These are phyloP conservation scores for Erpetoichthys calabaricus DNA, from an alignment of 2,797 vertebrate genomes.

Conservation along the genomic window DNA sequence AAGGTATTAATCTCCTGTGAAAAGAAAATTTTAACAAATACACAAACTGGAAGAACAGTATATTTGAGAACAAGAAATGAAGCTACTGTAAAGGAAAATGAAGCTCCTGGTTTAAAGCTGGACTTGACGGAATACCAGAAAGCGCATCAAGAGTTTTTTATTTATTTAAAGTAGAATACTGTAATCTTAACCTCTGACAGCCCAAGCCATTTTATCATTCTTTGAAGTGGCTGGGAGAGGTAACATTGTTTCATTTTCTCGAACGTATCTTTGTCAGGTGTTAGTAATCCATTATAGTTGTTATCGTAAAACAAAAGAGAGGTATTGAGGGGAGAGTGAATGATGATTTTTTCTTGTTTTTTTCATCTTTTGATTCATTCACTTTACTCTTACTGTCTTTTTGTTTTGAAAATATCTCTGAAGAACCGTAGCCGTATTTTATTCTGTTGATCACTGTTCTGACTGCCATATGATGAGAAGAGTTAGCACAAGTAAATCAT, in stretches of 20 bases:
- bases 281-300: conserved; percentile 28
- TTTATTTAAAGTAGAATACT: conserved; percentile 72
- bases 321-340: conserved; percentile 17
- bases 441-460: conserved; percentile 18
- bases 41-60: conserved; percentile 35
- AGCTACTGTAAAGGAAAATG: conserved; percentile 36
- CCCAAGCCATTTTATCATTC: conserved; percentile 25
- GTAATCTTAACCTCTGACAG: conserved; percentile 47
- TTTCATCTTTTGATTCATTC: conserved; percentile 35
- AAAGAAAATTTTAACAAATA: conserved; percentile 25
- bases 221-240: conserved; percentile 22
- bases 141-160: conserved; percentile 71
- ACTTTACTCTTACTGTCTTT: conserved; percentile 21
- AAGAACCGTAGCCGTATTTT: conserved; percentile 32
- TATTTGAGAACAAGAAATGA: conserved; percentile 36
- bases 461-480: conserved; percentile 16
- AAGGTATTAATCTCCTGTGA: conserved; percentile 68
- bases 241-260: conserved; percentile 23
- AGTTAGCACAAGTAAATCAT: conserved; percentile 18
- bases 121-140: conserved; percentile 37
- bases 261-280: conserved; percentile 26
- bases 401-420: conserved; percentile 18
- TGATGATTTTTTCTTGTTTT: conserved; percentile 19
- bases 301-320: conserved; percentile 21
- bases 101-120: conserved; percentile 40